Percentiles rank a stretch among this genome's conserved stretches.
These are phyloP conservation scores for Glareola pratincola DNA, from an alignment of 2,113 vertebrate species.

Conservation along the genomic window DNA sequence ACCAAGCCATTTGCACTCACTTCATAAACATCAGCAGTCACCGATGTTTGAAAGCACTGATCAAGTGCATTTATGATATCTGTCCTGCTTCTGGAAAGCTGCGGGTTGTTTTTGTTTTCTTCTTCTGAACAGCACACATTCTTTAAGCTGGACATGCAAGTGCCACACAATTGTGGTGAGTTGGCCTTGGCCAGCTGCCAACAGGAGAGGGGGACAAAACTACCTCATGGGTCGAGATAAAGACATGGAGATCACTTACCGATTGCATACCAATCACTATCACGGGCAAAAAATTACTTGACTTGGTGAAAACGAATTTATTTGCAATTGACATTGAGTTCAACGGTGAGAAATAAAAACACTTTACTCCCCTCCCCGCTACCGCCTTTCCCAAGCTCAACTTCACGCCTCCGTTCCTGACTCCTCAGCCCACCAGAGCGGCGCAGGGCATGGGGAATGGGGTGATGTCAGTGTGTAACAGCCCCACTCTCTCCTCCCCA, in stretches of 20 bases:
- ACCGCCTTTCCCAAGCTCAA: neutral
- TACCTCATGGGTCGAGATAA: neutral
- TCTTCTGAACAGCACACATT: neutral
- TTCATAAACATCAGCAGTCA: neutral
- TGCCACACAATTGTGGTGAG: fast-evolving
- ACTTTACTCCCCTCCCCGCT: fast-evolving
- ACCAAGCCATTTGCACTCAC: neutral
- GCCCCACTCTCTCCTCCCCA: neutral
- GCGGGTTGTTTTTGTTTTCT: neutral
- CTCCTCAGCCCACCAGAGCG: fast-evolving
- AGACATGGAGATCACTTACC: neutral
- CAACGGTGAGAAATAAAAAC: neutral
- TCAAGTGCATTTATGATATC: neutral
- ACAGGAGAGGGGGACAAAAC: neutral
- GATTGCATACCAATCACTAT: neutral
- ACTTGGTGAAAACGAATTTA: neutral
- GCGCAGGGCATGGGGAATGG: fast-evolving
- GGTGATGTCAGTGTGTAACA: neutral
- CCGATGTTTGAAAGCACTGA: neutral
- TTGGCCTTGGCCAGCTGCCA: fast-evolving
- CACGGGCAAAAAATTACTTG: neutral
- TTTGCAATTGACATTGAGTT: neutral
- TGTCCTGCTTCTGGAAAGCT: neutral
- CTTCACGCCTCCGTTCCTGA: neutral
- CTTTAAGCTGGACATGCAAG: neutral